Percentiles rank a stretch among this genome's conserved stretches.
Conservation (phyloP, 2,797 vertebrate genomes). For the Rhynchotus rufescens region DNA sequence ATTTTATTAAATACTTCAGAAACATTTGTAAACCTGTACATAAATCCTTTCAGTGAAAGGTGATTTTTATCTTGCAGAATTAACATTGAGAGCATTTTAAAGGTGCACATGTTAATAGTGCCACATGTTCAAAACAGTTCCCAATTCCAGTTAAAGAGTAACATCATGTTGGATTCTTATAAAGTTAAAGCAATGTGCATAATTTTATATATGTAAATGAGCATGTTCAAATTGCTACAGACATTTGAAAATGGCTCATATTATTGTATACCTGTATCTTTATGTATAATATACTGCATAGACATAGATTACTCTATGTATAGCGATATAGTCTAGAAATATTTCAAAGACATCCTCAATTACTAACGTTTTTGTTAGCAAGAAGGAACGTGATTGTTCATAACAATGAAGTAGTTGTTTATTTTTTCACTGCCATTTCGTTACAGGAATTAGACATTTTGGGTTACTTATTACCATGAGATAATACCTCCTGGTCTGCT, state of each 20-base stretch:
- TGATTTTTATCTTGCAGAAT: not conserved
- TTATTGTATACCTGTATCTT: not conserved
- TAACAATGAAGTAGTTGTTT: constrained; percentile 35
- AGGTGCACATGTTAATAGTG: not conserved
- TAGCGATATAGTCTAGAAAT: not conserved
- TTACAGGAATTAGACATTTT: constrained; percentile 39
- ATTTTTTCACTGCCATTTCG: not conserved
- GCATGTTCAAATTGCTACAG: not conserved
- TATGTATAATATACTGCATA: not conserved
- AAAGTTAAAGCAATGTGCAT: not conserved
- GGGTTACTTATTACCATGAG: constrained; percentile 29
- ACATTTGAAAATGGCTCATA: not conserved
- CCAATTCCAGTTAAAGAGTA: not conserved
- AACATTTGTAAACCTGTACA: not conserved
- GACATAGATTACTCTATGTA: not conserved
- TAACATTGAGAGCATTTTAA: not conserved
- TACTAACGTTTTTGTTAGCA: not conserved
- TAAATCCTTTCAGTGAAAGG: not conserved
- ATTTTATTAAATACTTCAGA: not conserved
- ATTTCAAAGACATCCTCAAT: not conserved
- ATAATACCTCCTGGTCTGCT: not conserved
- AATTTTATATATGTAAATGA: not conserved
- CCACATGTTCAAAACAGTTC: not conserved
- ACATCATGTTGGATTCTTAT: not conserved
- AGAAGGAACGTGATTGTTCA: not conserved